These are phyloP conservation scores for Montipora sp. DNA, from an alignment of 64 coral and sea anemone genomes.

Conservation along the genomic window DNA sequence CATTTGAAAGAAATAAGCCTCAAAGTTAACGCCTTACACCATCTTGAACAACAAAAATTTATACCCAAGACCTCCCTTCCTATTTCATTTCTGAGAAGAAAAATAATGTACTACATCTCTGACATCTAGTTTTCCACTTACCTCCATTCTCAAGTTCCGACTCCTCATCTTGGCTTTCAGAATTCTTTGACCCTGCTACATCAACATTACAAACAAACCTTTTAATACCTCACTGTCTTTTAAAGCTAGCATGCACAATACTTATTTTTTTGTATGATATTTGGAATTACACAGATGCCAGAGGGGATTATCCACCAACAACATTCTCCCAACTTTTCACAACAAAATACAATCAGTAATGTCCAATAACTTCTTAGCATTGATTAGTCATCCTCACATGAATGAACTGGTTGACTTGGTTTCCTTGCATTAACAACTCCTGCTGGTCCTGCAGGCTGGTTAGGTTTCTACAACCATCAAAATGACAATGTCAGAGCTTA, in stretches of 20 bases:
- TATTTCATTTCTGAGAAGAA: too few species aligned
- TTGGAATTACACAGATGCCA: too few species aligned
- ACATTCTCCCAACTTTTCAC: too few species aligned
- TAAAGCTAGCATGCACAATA: not conserved
- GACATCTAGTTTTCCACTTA: not conserved
- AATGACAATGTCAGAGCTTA: not conserved
- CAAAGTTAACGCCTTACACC: too few species aligned
- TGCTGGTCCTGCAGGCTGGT: not conserved
- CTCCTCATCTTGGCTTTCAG: conserved; percentile 24
- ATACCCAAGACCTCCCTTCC: not conserved
- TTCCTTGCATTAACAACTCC: not conserved
- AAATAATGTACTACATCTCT: too few species aligned
- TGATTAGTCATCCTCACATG: not conserved
- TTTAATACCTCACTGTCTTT: not conserved
- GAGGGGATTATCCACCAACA: too few species aligned
- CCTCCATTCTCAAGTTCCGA: not conserved
- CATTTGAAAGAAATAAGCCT: not conserved
- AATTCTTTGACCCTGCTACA: not conserved
- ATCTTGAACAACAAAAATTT: too few species aligned
- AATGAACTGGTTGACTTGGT: not conserved
- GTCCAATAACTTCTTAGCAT: not conserved
- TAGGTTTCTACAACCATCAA: conserved; percentile 37
- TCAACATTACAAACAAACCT: not conserved
- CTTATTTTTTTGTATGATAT: too few species aligned
- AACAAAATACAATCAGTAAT: too few species aligned